phyloP scores from a whole-genome alignment of 1,140 invertebrate species.

The Cryptotermes secundus region DNA sequence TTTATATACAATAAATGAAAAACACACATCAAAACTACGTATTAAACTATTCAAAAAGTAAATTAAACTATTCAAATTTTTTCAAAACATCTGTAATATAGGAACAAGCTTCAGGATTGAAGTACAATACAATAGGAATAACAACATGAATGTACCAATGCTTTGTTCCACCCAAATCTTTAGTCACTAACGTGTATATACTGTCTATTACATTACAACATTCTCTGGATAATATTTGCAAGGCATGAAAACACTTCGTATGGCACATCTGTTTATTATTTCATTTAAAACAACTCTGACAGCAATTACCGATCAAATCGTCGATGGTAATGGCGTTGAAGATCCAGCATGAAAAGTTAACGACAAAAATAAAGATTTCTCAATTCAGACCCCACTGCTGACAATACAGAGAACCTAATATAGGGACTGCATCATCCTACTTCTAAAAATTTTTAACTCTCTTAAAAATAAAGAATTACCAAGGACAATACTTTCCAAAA shows the following conservation, averaged over 20 bases:
- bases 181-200: not conserved
- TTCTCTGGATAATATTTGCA: not conserved
- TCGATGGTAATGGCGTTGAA: not conserved
- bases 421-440: not conserved
- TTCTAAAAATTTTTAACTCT: not conserved
- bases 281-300: not conserved
- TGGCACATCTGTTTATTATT: not conserved
- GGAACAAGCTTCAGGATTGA: not conserved
- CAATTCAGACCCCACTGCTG: not conserved
- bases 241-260: not conserved
- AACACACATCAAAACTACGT: not conserved
- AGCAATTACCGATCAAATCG: not conserved
- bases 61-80: not conserved
- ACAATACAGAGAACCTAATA: slow-evolving; percentile 17
- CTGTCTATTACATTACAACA: not conserved
- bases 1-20: not conserved
- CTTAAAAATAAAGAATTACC: slow-evolving; percentile 1
- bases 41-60: not conserved
- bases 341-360: not conserved
- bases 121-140: not conserved
- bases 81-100: not conserved
- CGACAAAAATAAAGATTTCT: not conserved
- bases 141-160: not conserved
- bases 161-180: not conserved
- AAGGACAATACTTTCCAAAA: not conserved